Base-by-base conservation (phyloP, 2,113 vertebrate genomes). In the Hemibagrus wyckioides region DNA sequence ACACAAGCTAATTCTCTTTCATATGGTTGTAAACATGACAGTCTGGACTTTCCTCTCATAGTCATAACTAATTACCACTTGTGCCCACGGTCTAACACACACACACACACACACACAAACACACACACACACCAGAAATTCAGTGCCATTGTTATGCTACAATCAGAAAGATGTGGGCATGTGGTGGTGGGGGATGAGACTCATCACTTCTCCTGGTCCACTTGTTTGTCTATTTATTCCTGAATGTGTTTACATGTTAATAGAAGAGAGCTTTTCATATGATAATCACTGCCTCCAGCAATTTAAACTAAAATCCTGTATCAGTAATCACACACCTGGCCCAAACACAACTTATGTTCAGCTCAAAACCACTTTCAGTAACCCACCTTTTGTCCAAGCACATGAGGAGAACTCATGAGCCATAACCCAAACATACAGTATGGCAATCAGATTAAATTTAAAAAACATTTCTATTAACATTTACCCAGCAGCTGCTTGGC, bases 161-260 rank as follows among this genome's bases (percentile, higher is more conserved):
- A 44, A 41, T 44, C 75, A 52, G 28, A 30, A 54, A 54, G 48
- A 33, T 19, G 17, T 80, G 52, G 48, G 76, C 6, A 30, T 19
- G 30, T 36, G 9, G 52, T 36, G 39, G n/a, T 57, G 52, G 6
- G 36, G 44, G 79, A 67, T 71, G 57, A 83, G 59, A 65, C n/a
- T 44, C 36, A 82, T 61, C 14, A 11, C 36, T 44, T 82, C 80
- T 36, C 52, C 41, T 50, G n/a, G 15, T 48, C 76, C 83, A 82
- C 50, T 63, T 75, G 77, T 81, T 76, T 19, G 3, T 83, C 52
- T 61, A 28, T 61, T 69, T 73, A 73, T 71, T 86, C 48, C 52
- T 39, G 76, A 69, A 80, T 67, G 6, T 71, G 54, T 81, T 86
- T n/a, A 54, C 77, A 80, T 56, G 13, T n/a, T 86, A 48, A 79